A percentile compares a stretch with the other conserved stretches of the same genome.
Evolutionary conservation across 1,140 invertebrate genomes (phyloP).

Genomic region (Limonius californicus): DNA sequence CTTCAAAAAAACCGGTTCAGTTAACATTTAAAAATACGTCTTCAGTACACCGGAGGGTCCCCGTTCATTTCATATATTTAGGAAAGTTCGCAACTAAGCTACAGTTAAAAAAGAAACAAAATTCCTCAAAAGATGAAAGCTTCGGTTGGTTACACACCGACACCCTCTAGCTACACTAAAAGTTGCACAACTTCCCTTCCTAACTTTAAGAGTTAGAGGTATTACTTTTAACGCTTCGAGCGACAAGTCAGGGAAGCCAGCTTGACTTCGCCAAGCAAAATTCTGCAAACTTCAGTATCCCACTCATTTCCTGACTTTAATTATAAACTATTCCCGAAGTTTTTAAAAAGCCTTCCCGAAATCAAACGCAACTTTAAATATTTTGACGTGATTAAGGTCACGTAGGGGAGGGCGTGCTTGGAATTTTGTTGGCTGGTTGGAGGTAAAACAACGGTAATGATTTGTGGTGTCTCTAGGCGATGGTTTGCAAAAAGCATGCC

Average conservation of each 20-base stretch:
- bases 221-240: slow-evolving; percentile 10
- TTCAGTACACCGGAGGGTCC: too few relatives aligned
- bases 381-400: too few relatives aligned
- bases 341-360: neutral
- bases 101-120: slow-evolving; percentile 4
- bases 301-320: neutral
- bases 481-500: too few relatives aligned
- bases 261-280: neutral
- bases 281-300: neutral
- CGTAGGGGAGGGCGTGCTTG: too few relatives aligned
- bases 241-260: neutral
- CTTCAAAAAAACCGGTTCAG: too few relatives aligned
- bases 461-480: too few relatives aligned
- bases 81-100: neutral
- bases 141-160: slow-evolving; percentile 9
- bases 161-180: slow-evolving; percentile 2
- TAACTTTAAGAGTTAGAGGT: slow-evolving; percentile 8
- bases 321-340: neutral
- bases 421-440: too few relatives aligned
- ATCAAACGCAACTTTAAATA: neutral
- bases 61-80: neutral
- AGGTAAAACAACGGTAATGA: too few relatives aligned
- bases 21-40: too few relatives aligned
- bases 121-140: slow-evolving; percentile 4
- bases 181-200: slow-evolving; percentile 8